A percentile compares a stretch with the other conserved stretches of the same genome.
These are phyloP conservation scores for Limnephilus auricula DNA, from an alignment of 2,888 invertebrate species.

Conservation along the genomic window DNA sequence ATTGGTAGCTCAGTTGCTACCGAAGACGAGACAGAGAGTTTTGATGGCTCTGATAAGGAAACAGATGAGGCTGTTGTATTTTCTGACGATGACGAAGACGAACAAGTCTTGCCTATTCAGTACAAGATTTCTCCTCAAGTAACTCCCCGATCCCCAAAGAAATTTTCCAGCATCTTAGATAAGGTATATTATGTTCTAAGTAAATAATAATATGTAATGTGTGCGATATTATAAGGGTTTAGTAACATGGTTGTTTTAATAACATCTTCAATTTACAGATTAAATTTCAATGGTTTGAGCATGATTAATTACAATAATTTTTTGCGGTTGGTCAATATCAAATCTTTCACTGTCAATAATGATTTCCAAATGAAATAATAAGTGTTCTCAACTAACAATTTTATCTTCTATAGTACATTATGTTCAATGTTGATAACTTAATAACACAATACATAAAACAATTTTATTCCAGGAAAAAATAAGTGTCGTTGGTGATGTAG, in stretches of 20 bases:
- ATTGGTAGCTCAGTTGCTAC: slow-evolving; percentile 54
- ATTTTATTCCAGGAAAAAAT: slow-evolving; percentile 38
- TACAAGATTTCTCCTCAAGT: slow-evolving; percentile 67
- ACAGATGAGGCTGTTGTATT: slow-evolving; percentile 79
- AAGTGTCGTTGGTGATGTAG: slow-evolving; percentile 67
- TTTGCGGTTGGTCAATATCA: not conserved
- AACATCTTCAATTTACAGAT: slow-evolving; percentile 15
- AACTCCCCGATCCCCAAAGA: slow-evolving; percentile 60
- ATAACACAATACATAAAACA: slow-evolving; percentile 23
- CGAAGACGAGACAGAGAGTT: slow-evolving; percentile 77
- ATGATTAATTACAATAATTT: slow-evolving; percentile 10
- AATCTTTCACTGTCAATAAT: slow-evolving; percentile 5
- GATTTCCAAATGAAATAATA: not conserved
- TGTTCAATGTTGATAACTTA: not conserved
- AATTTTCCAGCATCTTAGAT: slow-evolving; percentile 48
- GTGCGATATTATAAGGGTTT: slow-evolving; percentile 56
- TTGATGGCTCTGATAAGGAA: slow-evolving; percentile 80
- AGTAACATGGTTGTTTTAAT: slow-evolving; percentile 61
- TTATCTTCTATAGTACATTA: not conserved
- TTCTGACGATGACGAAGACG: slow-evolving; percentile 76
- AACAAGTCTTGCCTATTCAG: slow-evolving; percentile 42
- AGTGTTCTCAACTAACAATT: slow-evolving; percentile 14
- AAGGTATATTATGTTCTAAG: slow-evolving; percentile 54
- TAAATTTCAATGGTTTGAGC: slow-evolving; percentile 5
- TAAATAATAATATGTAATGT: slow-evolving; percentile 16